Conservation (phyloP, 2,113 vertebrate genomes). For the Bothrops jararaca region DNA sequence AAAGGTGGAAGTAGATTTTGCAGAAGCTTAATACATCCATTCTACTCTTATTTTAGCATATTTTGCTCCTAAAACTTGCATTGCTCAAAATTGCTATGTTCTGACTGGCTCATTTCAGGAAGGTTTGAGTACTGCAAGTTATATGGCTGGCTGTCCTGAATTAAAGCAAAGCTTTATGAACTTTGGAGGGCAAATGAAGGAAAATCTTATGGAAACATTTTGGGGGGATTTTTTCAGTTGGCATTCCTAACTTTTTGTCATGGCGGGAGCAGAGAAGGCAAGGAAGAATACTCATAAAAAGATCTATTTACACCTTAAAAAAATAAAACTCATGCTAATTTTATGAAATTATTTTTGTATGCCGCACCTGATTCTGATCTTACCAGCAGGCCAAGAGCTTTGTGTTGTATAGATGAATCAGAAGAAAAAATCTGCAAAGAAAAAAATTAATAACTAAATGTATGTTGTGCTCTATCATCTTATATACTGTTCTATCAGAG, state of each 20-base stretch:
- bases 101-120: background rate
- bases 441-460: slow-evolving; percentile 2
- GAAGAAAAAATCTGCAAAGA: slow-evolving; percentile 81
- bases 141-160: background rate
- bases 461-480: slow-evolving; percentile 18
- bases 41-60: background rate
- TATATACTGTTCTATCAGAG: background rate
- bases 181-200: background rate
- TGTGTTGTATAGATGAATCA: slow-evolving; percentile 84
- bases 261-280: background rate
- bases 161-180: background rate
- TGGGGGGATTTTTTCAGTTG: background rate
- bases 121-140: background rate
- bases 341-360: background rate
- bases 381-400: slow-evolving; percentile 88
- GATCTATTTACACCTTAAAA: background rate
- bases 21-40: background rate
- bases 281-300: background rate
- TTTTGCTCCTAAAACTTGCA: background rate
- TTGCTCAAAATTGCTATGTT: background rate
- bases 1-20: background rate
- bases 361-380: slow-evolving; percentile 51
- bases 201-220: background rate
- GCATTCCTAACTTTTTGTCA: background rate
- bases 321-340: background rate